phyloP scores from a whole-genome alignment of 2,113 vertebrate species.

The Erinaceus europaeus region DNA sequence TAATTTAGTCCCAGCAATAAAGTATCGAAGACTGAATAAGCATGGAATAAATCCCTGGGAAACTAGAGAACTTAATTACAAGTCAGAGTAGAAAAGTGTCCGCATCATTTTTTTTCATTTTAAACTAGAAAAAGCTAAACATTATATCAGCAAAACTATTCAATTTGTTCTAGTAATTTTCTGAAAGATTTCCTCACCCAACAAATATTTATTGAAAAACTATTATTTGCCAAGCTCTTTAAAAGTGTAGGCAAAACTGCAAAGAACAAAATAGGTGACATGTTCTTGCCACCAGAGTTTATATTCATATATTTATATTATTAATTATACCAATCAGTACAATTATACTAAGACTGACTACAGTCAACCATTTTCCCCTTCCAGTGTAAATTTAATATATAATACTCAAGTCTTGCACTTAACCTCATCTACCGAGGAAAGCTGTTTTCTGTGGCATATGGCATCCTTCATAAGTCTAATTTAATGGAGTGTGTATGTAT shows the following conservation, averaged over 20 bases:
- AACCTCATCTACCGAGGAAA: conserved; percentile 4
- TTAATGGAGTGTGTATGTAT: not conserved
- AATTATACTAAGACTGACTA: not conserved
- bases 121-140: not conserved
- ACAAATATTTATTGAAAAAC: not conserved
- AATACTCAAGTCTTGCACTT: not conserved
- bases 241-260: not conserved
- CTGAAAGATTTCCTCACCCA: not conserved
- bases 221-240: not conserved
- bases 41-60: not conserved
- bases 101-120: not conserved
- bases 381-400: not conserved
- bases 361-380: not conserved
- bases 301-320: not conserved
- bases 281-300: not conserved
- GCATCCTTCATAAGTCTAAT: not conserved
- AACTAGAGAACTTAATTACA: not conserved
- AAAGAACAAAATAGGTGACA: not conserved
- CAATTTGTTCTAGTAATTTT: conserved; percentile 8
- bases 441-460: not conserved
- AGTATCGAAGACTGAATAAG: not conserved
- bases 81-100: not conserved
- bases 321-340: not conserved
- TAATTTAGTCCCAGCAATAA: not conserved
- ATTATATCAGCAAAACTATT: not conserved